Conservation (phyloP, 1,140 invertebrate genomes). For the Drosophila ohnishii region DNA sequence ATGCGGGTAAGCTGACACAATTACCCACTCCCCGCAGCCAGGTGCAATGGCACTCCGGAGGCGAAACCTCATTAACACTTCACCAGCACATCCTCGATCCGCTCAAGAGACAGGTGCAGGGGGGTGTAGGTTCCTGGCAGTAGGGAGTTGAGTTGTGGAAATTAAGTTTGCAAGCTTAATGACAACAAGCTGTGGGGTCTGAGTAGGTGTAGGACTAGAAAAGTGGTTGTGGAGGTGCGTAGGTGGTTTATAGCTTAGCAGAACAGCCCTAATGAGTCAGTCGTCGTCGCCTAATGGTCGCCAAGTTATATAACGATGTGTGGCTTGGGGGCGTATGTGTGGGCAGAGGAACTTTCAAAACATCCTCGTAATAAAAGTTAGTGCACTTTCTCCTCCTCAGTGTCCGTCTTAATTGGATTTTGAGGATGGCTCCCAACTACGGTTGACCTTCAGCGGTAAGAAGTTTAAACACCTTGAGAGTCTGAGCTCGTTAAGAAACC, state of each 20-base stretch:
- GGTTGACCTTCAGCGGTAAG: constrained; percentile 15
- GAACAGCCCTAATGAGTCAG: constrained; percentile 36
- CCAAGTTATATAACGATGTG: constrained; percentile 37
- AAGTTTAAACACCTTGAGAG: constrained; percentile 14
- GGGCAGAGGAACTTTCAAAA: constrained; percentile 30
- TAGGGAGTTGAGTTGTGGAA: constrained; percentile 20
- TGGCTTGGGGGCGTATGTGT: constrained; percentile 1
- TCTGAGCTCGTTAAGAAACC: background rate
- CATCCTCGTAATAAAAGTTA: constrained; percentile 12
- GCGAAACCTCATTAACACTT: constrained; percentile 63
- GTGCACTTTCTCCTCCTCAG: background rate
- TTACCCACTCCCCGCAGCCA: constrained; percentile 39
- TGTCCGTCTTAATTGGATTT: constrained; percentile 30
- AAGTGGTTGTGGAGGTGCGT: background rate
- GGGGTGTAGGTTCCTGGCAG: background rate
- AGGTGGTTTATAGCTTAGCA: constrained; percentile 21
- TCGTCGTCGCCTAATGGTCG: constrained; percentile 18
- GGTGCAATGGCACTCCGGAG: constrained; percentile 45
- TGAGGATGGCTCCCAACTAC: constrained; percentile 3
- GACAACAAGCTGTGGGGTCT: constrained; percentile 28
- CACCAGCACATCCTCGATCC: constrained; percentile 26
- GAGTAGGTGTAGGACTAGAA: background rate
- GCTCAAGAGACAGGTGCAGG: background rate
- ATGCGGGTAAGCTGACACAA: constrained; percentile 64
- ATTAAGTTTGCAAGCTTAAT: constrained; percentile 54